A percentile compares a stretch with the other conserved stretches of the same genome.
phyloP scores from a whole-genome alignment of 64 coral and sea anemone species.

The Stylophora pistillata region DNA sequence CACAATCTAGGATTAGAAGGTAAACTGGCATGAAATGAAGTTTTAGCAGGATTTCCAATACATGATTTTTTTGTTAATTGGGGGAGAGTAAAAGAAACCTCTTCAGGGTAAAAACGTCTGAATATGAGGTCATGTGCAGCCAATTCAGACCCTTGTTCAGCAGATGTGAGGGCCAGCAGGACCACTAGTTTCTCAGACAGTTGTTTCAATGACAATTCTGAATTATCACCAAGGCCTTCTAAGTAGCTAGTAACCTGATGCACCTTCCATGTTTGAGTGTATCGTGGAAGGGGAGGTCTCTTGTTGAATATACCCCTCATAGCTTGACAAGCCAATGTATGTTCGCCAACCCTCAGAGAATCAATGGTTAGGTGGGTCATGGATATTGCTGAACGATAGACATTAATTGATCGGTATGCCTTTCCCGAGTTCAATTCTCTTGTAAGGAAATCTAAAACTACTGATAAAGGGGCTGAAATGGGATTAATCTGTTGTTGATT shows the following conservation, averaged over 20 bases:
- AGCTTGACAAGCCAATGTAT: not conserved
- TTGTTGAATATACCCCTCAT: no score
- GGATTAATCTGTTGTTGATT: no score
- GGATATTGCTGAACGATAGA: not conserved
- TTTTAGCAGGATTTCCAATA: no score
- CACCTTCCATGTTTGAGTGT: not conserved
- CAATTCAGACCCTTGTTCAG: constrained; percentile 32
- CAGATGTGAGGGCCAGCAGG: constrained; percentile 32
- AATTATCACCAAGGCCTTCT: not conserved
- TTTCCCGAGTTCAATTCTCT: not conserved
- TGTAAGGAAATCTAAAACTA: not conserved
- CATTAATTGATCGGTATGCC: not conserved
- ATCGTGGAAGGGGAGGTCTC: constrained; percentile 3
- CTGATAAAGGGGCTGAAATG: no score
- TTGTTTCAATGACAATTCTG: no score
- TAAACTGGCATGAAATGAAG: no score
- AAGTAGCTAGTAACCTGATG: not conserved
- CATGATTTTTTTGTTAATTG: no score
- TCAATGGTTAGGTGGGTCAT: not conserved
- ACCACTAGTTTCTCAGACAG: constrained; percentile 15
- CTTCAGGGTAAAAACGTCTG: no score
- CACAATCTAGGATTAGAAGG: no score
- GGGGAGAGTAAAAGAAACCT: no score
- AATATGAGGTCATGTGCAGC: constrained; percentile 33
- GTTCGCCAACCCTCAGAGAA: not conserved